A percentile compares a stretch with the other conserved stretches of the same genome.
Conservation (phyloP, 2,888 invertebrate species). For the Acronicta leporina region DNA sequence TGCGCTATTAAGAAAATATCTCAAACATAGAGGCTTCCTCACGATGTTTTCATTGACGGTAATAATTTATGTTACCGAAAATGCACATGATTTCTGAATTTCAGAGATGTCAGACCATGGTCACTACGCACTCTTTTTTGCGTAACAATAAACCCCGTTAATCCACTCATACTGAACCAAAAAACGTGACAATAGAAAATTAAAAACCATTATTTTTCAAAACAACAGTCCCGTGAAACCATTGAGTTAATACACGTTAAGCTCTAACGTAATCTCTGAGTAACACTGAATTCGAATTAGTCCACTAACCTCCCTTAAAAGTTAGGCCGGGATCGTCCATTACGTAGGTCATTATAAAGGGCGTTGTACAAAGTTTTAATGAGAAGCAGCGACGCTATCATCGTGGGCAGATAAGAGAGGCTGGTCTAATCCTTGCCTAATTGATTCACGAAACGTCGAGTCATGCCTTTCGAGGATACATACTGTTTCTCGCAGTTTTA, state of each 20-base stretch:
- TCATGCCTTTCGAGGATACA: conserved; percentile 59
- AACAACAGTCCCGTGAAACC: conserved; percentile 41
- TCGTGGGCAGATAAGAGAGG: conserved; percentile 64
- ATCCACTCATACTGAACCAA: conserved; percentile 32
- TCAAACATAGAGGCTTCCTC: too few relatives aligned
- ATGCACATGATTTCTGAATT: too few relatives aligned
- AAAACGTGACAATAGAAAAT: conserved; percentile 50
- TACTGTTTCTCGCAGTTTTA: too few relatives aligned
- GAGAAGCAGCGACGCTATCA: conserved; percentile 69
- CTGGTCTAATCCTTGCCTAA: conserved; percentile 70
- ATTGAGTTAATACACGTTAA: conserved; percentile 49
- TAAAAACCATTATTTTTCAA: conserved; percentile 54
- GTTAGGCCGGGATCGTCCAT: conserved; percentile 63
- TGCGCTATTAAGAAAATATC: too few relatives aligned
- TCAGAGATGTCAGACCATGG: too few relatives aligned
- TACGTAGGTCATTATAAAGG: conserved; percentile 75
- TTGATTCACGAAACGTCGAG: conserved; percentile 74
- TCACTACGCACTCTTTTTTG: conserved; percentile 7
- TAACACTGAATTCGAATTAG: conserved; percentile 67
- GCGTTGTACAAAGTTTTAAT: conserved; percentile 76
- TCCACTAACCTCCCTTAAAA: conserved; percentile 60
- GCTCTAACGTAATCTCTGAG: conserved; percentile 52
- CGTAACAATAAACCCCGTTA: conserved; percentile 43
- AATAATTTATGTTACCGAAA: too few relatives aligned
- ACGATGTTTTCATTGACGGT: too few relatives aligned